Percentiles rank a stretch among this genome's conserved stretches.
These are phyloP conservation scores for Panzeria rudis DNA, from an alignment of 2,888 invertebrate genomes.

Conservation along the genomic window DNA sequence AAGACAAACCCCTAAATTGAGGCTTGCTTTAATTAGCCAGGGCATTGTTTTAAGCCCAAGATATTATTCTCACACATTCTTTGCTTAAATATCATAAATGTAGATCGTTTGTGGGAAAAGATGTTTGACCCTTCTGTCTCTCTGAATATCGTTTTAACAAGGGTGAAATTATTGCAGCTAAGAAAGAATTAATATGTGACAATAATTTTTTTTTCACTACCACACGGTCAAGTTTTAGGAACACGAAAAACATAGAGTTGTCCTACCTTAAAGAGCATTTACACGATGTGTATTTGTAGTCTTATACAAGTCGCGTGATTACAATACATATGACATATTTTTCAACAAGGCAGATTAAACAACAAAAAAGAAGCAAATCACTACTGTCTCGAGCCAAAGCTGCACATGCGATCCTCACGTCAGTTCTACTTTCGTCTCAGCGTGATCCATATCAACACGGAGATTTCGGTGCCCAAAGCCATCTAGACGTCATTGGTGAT, in stretches of 20 bases:
- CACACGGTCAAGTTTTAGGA: constrained; percentile 9
- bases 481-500: too few relatives aligned
- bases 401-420: too few relatives aligned
- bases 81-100: not conserved
- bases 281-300: too few relatives aligned
- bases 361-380: too few relatives aligned
- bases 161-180: constrained; percentile 8
- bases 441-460: too few relatives aligned
- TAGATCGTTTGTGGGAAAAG: not conserved
- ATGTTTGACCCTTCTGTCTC: constrained; percentile 7
- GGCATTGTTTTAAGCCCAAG: constrained; percentile 33
- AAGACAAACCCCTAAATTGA: constrained; percentile 3
- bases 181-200: not conserved
- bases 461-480: too few relatives aligned
- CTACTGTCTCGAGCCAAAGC: too few relatives aligned
- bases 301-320: too few relatives aligned
- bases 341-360: too few relatives aligned
- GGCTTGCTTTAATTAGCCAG: constrained; percentile 11
- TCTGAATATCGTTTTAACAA: not conserved
- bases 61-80: constrained; percentile 20
- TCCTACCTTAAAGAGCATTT: too few relatives aligned
- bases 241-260: not conserved
- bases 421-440: too few relatives aligned
- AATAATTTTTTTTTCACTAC: not conserved
- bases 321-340: too few relatives aligned